Evolutionary conservation across 2,797 vertebrate species (phyloP), one percentile per base, ranked within the genome.

Genomic region (Propithecus deckenii): DNA sequence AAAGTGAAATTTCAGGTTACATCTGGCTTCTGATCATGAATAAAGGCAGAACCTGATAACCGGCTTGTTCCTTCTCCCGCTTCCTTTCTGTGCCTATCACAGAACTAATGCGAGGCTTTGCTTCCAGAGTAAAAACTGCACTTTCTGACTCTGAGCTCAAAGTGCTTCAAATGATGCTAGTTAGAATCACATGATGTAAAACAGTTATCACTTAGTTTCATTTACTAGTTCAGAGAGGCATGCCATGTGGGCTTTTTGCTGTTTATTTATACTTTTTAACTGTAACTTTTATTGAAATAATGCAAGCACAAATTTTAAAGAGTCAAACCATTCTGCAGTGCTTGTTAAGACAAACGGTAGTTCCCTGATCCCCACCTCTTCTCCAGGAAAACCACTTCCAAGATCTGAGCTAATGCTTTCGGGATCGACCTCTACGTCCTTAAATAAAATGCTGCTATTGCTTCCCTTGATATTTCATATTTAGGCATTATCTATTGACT

Each of bases 81-180:
- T 18, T 7, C 17, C 22, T 63, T 43, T 43, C 23, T 43, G 22
- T 15, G 8, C 32, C 57, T 30, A 3, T 43, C 32, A 5, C 0
- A 25, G 13, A 2, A 2, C 22, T 2, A 32, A 13, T 2, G 18
- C 46, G 17, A n/a, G 92, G 32, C 12, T 13, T 94, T 35, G n/a
- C 69, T 91, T 75, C 25, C 43, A 43, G 17, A 13, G 32, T 48
- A 38, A 67, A 88, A 30, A 7, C 11, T 3, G 22, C 78, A 69
- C 61, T 93, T 78, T 52, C 87, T 65, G 55, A 38, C 75, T 92
- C 72, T n/a, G 69, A 67, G 14, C 48, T 79, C 57, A 74, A 89
- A 89, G 61, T 2, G 10, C 32, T 63, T 94, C 52, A 30, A 22
- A 76, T 3, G 11, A 46, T 59, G 11, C 8, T 32, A 50, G 15